Evolutionary conservation across 2,797 vertebrate species (phyloP).

Genomic region (Cheirogaleus major): DNA sequence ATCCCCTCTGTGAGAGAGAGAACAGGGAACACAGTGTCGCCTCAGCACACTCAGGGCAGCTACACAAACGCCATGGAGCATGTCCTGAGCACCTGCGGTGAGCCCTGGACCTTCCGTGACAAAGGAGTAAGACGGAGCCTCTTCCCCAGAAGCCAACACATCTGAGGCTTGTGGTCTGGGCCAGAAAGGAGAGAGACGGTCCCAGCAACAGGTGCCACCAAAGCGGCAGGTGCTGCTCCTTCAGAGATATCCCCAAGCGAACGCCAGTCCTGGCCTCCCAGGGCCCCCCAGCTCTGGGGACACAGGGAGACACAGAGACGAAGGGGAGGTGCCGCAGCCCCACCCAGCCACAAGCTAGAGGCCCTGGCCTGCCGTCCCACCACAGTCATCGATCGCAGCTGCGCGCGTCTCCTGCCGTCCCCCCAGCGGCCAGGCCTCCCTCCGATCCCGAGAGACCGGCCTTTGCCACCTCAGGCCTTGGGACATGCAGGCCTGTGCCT

Average conservation of each 20-base stretch:
- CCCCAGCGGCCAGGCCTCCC: not conserved
- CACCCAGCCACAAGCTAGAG: not conserved
- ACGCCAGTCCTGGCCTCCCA: not conserved
- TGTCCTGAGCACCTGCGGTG: fast-evolving
- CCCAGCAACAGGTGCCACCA: not conserved
- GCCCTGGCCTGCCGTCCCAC: not conserved
- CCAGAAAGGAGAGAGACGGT: too few relatives aligned
- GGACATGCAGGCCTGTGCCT: not conserved
- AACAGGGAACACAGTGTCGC: not conserved
- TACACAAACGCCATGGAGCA: not conserved
- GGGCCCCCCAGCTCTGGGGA: not conserved
- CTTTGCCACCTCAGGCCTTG: not conserved
- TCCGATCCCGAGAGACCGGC: not conserved
- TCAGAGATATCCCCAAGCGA: not conserved
- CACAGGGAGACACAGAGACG: not conserved
- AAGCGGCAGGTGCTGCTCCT: too few relatives aligned
- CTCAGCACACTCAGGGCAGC: not conserved
- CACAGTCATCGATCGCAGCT: not conserved
- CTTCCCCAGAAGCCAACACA: not conserved
- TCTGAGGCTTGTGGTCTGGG: not conserved
- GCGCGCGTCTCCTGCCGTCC: not conserved
- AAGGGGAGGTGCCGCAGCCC: not conserved
- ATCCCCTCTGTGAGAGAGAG: constrained; percentile 85
- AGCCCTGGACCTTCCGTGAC: not conserved
- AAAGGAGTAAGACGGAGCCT: fast-evolving